phyloP scores from a whole-genome alignment of 1,140 invertebrate genomes.

The Argopecten irradians region DNA sequence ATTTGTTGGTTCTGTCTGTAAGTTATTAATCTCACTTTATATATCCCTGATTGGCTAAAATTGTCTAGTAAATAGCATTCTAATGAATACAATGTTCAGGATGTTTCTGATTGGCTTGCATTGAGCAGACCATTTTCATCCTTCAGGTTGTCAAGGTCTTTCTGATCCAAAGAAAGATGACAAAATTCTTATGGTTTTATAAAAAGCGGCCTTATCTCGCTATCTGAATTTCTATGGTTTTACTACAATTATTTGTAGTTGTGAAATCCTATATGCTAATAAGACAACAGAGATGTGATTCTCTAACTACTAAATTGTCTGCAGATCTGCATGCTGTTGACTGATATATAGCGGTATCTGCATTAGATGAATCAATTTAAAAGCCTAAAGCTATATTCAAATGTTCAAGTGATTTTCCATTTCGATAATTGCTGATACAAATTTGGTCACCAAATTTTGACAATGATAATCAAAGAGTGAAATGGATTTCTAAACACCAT shows the following conservation, averaged over 20 bases:
- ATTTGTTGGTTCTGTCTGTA: too few relatives aligned
- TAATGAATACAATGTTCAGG: too few relatives aligned
- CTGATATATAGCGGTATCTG: neutral
- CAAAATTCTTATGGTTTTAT: too few relatives aligned
- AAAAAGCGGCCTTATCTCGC: too few relatives aligned
- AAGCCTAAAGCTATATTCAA: neutral
- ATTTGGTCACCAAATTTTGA: conserved; percentile 23
- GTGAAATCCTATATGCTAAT: too few relatives aligned
- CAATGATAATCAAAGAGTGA: neutral
- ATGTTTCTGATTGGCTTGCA: neutral
- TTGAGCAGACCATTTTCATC: neutral
- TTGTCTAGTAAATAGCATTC: too few relatives aligned
- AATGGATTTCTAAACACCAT: neutral
- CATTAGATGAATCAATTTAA: neutral
- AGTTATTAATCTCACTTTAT: too few relatives aligned
- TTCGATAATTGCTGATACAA: neutral
- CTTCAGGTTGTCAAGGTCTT: too few relatives aligned
- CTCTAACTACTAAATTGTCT: neutral
- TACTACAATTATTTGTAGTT: too few relatives aligned
- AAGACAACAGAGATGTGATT: neutral
- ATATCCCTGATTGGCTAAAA: too few relatives aligned
- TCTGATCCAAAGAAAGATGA: too few relatives aligned
- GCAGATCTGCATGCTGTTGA: neutral
- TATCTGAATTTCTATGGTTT: too few relatives aligned
- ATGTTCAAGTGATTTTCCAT: conserved; percentile 12